These are phyloP conservation scores for Cordilura impudica DNA, from an alignment of 2,888 invertebrate species.

Conservation along the genomic window DNA sequence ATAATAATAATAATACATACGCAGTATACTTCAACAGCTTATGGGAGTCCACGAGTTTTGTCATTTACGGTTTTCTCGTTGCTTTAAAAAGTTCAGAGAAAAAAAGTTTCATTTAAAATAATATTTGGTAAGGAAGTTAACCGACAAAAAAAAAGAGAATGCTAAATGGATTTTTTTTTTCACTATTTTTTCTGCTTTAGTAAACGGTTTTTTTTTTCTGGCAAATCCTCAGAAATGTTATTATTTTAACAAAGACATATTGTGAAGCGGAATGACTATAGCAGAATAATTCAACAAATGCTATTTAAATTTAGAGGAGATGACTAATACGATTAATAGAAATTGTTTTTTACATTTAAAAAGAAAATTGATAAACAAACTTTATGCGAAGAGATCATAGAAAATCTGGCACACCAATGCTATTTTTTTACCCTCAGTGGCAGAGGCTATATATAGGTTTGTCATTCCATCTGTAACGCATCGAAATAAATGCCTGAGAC, in stretches of 20 bases:
- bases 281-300: too few relatives aligned
- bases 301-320: too few relatives aligned
- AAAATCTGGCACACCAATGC: too few relatives aligned
- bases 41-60: slow-evolving; percentile 29
- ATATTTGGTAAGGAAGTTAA: slow-evolving; percentile 15
- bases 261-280: not conserved
- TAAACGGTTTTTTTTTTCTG: not conserved
- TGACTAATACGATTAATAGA: too few relatives aligned
- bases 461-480: too few relatives aligned
- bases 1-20: too few relatives aligned
- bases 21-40: slow-evolving; percentile 35
- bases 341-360: too few relatives aligned
- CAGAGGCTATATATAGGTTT: too few relatives aligned
- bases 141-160: slow-evolving; percentile 3
- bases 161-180: not conserved
- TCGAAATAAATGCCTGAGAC: too few relatives aligned
- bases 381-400: too few relatives aligned
- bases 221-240: not conserved
- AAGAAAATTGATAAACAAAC: too few relatives aligned
- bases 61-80: slow-evolving; percentile 4
- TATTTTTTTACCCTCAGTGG: too few relatives aligned
- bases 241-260: not conserved
- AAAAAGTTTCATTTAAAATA: slow-evolving; percentile 43
- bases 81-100: slow-evolving; percentile 6
- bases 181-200: not conserved